Evolutionary conservation across 2,797 vertebrate genomes (phyloP).

Genomic region (Mus minutoides): DNA sequence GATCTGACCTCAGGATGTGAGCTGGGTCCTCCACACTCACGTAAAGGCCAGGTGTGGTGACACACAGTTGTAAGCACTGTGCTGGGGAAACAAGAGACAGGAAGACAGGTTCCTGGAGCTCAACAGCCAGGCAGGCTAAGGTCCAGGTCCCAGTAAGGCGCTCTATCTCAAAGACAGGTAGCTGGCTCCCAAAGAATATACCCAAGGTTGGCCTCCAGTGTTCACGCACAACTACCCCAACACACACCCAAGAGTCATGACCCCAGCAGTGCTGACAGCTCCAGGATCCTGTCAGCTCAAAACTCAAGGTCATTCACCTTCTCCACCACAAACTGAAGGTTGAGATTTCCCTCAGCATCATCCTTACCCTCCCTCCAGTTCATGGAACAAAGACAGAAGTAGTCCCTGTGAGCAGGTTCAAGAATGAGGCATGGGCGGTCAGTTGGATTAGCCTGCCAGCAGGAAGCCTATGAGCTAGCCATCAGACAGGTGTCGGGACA

Average conservation of each 20-base stretch:
- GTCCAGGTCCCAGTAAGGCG: background rate
- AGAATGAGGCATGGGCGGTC: constrained; percentile 14
- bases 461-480: background rate
- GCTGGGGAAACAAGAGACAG: background rate
- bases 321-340: constrained; percentile 20
- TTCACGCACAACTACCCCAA: background rate
- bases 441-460: constrained; percentile 5
- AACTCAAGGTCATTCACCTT: background rate
- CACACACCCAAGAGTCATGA: background rate
- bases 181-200: background rate
- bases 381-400: background rate
- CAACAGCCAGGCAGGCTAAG: background rate
- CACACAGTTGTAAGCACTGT: background rate
- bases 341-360: background rate
- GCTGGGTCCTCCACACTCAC: background rate
- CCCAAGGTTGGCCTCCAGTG: background rate
- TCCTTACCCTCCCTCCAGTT: background rate
- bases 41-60: background rate
- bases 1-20: background rate
- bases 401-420: background rate
- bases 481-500: constrained; percentile 6
- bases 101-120: background rate
- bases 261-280: background rate
- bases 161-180: background rate
- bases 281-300: background rate